Conservation (phyloP, 1,140 invertebrate species). For the Oryzaephilus surinamensis region DNA sequence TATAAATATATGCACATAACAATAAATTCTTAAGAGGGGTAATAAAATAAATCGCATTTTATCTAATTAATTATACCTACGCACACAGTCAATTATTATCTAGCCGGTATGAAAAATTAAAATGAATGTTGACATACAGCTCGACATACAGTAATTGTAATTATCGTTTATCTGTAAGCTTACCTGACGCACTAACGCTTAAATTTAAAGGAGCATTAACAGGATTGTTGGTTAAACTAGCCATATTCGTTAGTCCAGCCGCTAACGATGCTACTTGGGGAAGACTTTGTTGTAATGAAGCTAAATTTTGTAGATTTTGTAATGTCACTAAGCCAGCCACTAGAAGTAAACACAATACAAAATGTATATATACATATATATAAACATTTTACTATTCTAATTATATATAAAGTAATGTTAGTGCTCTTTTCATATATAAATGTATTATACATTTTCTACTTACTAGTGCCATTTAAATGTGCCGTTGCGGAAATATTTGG, state of each 20-base stretch:
- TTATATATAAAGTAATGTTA: background rate
- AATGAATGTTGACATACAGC: no score
- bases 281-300: constrained; percentile 52
- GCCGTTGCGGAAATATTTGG: constrained; percentile 36
- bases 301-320: constrained; percentile 67
- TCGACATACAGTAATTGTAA: no score
- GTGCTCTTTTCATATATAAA: background rate
- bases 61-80: no score
- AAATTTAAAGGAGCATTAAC: constrained; percentile 70
- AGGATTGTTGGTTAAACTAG: constrained; percentile 49
- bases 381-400: constrained; percentile 1
- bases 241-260: constrained; percentile 60
- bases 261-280: constrained; percentile 57
- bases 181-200: constrained; percentile 57
- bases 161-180: no score
- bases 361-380: constrained; percentile 1
- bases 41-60: no score
- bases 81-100: no score
- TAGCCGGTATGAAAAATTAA: no score
- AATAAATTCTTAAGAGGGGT: no score
- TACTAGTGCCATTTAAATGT: constrained; percentile 67
- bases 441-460: constrained; percentile 10
- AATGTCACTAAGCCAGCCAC: constrained; percentile 67
- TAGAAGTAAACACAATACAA: constrained; percentile 31
- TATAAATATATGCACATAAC: no score